Percentiles rank a stretch among this genome's conserved stretches.
phyloP scores from a whole-genome alignment of 2,888 invertebrate species.

The Scaeva pyrastri region DNA sequence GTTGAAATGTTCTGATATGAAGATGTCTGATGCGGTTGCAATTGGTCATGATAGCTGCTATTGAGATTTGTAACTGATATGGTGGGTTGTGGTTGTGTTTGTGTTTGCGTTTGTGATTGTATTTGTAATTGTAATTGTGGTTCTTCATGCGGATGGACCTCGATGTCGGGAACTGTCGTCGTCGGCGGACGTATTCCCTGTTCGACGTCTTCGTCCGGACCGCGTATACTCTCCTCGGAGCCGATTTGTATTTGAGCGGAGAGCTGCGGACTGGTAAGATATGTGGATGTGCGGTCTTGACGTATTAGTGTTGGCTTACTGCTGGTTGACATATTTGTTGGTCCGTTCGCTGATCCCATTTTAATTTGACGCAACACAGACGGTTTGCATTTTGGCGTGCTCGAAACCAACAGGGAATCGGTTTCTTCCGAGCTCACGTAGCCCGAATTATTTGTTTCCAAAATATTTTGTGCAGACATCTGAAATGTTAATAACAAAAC shows the following conservation, averaged over 20 bases:
- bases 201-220: slow-evolving; percentile 84
- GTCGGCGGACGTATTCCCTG: slow-evolving; percentile 82
- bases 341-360: slow-evolving; percentile 82
- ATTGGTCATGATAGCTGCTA: slow-evolving; percentile 85
- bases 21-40: slow-evolving; percentile 81
- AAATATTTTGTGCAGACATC: slow-evolving; percentile 85
- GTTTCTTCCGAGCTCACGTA: slow-evolving; percentile 93
- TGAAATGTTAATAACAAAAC: slow-evolving; percentile 76
- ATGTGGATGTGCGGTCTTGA: slow-evolving; percentile 93
- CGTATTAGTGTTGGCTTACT: slow-evolving; percentile 93
- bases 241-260: slow-evolving; percentile 90
- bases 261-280: slow-evolving; percentile 88
- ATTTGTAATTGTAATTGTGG: slow-evolving; percentile 79
- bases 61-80: slow-evolving; percentile 79
- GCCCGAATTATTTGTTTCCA: slow-evolving; percentile 87
- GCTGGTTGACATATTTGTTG: slow-evolving; percentile 83
- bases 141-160: slow-evolving; percentile 85
- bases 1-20: slow-evolving; percentile 86
- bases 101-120: slow-evolving; percentile 78
- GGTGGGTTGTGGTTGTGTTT: slow-evolving; percentile 84
- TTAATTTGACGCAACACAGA: slow-evolving; percentile 81
- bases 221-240: slow-evolving; percentile 91
- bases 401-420: slow-evolving; percentile 89
- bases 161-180: slow-evolving; percentile 84
- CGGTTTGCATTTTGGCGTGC: slow-evolving; percentile 82